Evolutionary conservation across 2,113 vertebrate genomes (phyloP), one percentile per base, ranked within the genome.

Genomic region (Myotis davidii): DNA sequence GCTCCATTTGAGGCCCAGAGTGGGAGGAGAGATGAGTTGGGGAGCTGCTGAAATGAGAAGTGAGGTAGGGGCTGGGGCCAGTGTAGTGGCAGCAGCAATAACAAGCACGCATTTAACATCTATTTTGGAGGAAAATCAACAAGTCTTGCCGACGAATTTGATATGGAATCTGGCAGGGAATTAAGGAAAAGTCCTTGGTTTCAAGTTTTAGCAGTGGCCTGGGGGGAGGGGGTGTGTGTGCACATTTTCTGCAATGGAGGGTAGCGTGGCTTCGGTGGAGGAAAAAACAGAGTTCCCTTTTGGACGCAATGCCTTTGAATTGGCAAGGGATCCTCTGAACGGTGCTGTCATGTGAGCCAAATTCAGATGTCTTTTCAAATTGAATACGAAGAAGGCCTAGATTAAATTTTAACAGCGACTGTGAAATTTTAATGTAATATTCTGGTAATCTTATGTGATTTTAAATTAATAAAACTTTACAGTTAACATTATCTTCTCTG

Each of bases 361-460:
- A 67, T 87, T 77, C 74, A 64, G 67, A 69, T 59, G 29, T 48
- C 39, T 67, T 87, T 84, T 91, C 56, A 54, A 85, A 25, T 45
- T 45, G 34, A 81, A 52, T 54, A 17, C 45, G 64, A 88, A 85
- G 82, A 83, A 84, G 70, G 77, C 74, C 72, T 81, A n/a, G 27
- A 59, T 88, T 45, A 39, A 54, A 86, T 74, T 95, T 96, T 78
- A 94, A 93, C 86, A 65, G 34, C 73, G 52, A 83, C 76, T 39
- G 64, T 91, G 54, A 89, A 89, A 76, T 84, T 52, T 89, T 85
- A 84, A 72, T 70, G n/a, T 48, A 70, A 83, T 86, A 76, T 59
- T 59, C 50, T 84, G 45, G 37, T 78, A 73, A 64, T 69, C n/a
- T 84, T 79, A 72, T 10, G n/a, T 5, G 45, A 23, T 52, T 87